Conservation (phyloP, 1,140 invertebrate species). For the Eriocheir sinensis region DNA sequence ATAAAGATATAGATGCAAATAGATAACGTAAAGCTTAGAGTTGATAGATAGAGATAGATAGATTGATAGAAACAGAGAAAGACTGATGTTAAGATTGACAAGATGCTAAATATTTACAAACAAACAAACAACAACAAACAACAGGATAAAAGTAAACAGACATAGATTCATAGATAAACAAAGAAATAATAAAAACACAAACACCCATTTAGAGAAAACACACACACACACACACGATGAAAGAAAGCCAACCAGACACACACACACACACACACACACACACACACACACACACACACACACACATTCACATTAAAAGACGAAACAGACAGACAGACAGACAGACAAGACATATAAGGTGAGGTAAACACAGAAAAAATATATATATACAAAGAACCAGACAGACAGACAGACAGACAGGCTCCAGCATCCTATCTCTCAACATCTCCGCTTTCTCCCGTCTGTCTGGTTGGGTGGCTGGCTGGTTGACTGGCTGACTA, state of each 20-base stretch:
- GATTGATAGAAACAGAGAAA: not conserved
- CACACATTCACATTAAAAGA: too few species aligned
- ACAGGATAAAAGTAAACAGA: too few species aligned
- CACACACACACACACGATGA: not conserved
- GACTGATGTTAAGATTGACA: too few species aligned
- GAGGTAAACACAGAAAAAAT: not conserved
- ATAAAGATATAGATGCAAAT: not conserved
- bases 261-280: not conserved
- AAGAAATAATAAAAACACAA: not conserved
- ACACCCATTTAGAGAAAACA: not conserved
- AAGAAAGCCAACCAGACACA: too few species aligned
- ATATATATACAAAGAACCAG: not conserved
- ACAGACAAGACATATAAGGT: not conserved
- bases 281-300: not conserved
- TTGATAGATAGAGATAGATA: too few species aligned
- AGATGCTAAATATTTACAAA: too few species aligned
- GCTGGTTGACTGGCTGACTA: not conserved
- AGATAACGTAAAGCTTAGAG: too few species aligned
- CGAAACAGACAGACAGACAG: not conserved
- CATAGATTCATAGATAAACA: too few species aligned
- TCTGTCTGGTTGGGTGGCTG: not conserved
- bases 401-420: constrained; percentile 19
- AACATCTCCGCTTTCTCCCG: not conserved
- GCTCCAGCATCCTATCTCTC: not conserved
- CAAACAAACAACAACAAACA: too few species aligned